Evolutionary conservation across 2,888 invertebrate species (phyloP), one percentile per base, ranked within the genome.

Genomic region (Eupithecia vulgata): DNA sequence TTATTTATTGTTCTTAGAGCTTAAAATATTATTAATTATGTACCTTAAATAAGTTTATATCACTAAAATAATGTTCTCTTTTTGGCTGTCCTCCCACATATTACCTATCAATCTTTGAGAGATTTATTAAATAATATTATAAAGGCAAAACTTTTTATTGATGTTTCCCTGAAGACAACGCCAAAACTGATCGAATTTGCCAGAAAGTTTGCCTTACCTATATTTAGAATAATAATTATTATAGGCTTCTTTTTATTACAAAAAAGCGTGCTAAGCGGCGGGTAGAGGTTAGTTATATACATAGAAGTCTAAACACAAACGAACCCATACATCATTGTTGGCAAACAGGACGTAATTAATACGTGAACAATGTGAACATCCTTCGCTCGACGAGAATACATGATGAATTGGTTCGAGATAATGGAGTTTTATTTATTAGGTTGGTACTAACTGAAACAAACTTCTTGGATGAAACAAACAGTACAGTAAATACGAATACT

Each of bases 291-390:
- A n/a, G 4, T 4, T 30, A 3, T 30, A 30, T 30, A 30, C 30
- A 3, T 30, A 30, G 1, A 30, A 30, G 30, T 57, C 0, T n/a
- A 59, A 45, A n/a, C 5, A 45, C 13, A 61, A 34, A 17, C 17
- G 30, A 61, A 62, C 62, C 17, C 81, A 85, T 87, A 83, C 80
- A 86, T 87, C 87, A 86, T 83, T 82, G 84, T 84, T 84, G 81
- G 81, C 80, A 85, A 84, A 85, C 87, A 84, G 75, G 80, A 78
- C 78, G 80, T 85, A 83, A 85, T 85, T 86, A 86, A 84, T 75
- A 69, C 68, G 57, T 13, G 57, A 57, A 57, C 57, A 57, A 57
- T 57, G 37, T 35, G 21, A 66, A 66, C 66, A 45, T 66, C 45
- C 30, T 42, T 61, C 40, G 66, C 30, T 25, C 15, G n/a, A 42